Evolutionary conservation across 2,888 invertebrate genomes (phyloP), one percentile per base, ranked within the genome.

Genomic region (Polylopha cassiicola): DNA sequence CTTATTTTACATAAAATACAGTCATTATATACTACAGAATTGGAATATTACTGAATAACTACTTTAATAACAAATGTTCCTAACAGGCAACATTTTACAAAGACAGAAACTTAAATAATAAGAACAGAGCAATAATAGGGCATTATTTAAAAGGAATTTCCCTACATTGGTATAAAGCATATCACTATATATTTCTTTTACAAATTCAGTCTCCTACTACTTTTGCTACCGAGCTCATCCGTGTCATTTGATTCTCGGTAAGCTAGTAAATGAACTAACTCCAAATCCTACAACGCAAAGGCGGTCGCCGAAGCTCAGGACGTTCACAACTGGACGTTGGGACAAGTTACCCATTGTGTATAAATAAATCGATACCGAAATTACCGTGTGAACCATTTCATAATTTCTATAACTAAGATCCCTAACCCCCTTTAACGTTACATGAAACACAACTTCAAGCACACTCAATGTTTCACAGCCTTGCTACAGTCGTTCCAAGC

Each of bases 151-250:
- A 38, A 26, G 70, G 63, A 65, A 65, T 64, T 64, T 61, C 55
- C 65, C 66, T 72, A 73, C 65, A 62, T 68, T 71, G 77, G 74
- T 79, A 72, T 62, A 73, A n/a, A 73, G 71, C 73, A 72, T 76
- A 76, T 74, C 71, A 75, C 76, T 73, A 73, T 67, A 61, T 67
- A 62, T 67, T 70, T 72, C 51, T 48, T 62, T 50, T 78, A 81
- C 75, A 84, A 82, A 81, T 81, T 85, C 84, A 85, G 84, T 84
- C 84, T 84, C 82, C 80, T 79, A 80, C 79, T 76, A 78, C 80
- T 80, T 80, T 80, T 79, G 78, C 79, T 76, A 72, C 68, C 60
- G 68, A 71, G 64, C 68, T 67, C 64, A 67, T 65, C 60, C 65
- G 53, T 62, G 57, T 58, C 59, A 57, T 51, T 66, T 58, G 56